Evolutionary conservation across 2,888 invertebrate species (phyloP), one percentile per base, ranked within the genome.

Genomic region (Dromius quadrimaculatus): DNA sequence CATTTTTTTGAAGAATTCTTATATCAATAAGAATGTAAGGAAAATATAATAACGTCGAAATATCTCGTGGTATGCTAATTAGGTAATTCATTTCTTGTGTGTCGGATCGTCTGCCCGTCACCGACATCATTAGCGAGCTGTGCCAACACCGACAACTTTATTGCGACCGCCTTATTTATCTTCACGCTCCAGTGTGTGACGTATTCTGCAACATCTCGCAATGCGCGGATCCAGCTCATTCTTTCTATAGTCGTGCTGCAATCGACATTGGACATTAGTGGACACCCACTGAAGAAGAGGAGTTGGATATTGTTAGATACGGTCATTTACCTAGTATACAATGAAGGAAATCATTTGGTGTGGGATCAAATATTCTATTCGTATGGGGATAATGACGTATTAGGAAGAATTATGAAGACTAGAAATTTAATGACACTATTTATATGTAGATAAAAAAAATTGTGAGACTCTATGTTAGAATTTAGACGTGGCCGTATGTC

Each of bases 121-220:
- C 34, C 57, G 38, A 36, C 54, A 54, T 66, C 66, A 66, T 66
- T 63, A 63, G 62, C 28, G 41, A 9, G n/a, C 36, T 54, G 17
- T 9, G 54, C 50, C 50, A 28, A 50, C 50, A 50, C 34, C 38
- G 68, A 68, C 68, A 68, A 68, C 57, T 68, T 68, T 68, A 68
- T 68, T 68, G 59, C 68, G 20, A 22, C 34, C 34, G 11, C 17
- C 19, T 50, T 50, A 65, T 65, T 65, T 65, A 65, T 65, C 57
- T 50, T 50, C 50, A 50, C 50, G 50, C 50, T 50, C 15, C 11
- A 15, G 9, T 9, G 15, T 13, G 50, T 22, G 50, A 8, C 28
- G 6, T 50, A 50, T 50, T 50, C 50, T 28, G 28, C 50, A 28
- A 50, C 50, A 50, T 23, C 50, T 23, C 50, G 11, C 15, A 28